A percentile compares a stretch with the other conserved stretches of the same genome.
These are phyloP conservation scores for Eupithecia insigniata DNA, from an alignment of 2,888 invertebrate species.

Conservation along the genomic window DNA sequence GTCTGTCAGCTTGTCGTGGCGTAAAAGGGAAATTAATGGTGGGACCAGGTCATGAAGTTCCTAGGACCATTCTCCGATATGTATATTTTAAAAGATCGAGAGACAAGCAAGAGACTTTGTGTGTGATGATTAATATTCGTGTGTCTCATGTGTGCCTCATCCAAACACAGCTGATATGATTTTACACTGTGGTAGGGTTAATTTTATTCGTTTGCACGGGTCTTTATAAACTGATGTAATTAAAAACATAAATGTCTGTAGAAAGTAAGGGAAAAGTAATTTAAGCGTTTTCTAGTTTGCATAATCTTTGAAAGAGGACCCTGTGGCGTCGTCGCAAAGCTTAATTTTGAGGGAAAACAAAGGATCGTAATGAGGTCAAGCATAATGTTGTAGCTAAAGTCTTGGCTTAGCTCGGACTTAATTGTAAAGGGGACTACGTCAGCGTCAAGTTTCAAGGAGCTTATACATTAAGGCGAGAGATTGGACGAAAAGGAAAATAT, in stretches of 20 bases:
- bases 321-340: slow-evolving; percentile 22
- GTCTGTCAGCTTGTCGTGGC: too few relatives aligned
- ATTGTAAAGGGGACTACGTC: slow-evolving; percentile 15
- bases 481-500: neutral
- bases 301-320: slow-evolving; percentile 42
- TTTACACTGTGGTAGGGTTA: slow-evolving; percentile 47
- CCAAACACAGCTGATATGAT: neutral
- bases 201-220: slow-evolving; percentile 66
- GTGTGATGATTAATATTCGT: neutral
- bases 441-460: neutral
- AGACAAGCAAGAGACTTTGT: too few relatives aligned
- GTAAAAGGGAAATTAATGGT: too few relatives aligned
- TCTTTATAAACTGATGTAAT: slow-evolving; percentile 68
- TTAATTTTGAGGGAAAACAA: slow-evolving; percentile 39
- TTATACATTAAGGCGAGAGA: neutral
- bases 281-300: slow-evolving; percentile 44
- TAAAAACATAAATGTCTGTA: slow-evolving; percentile 56
- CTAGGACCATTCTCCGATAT: too few relatives aligned
- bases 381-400: slow-evolving; percentile 23
- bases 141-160: neutral
- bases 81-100: too few relatives aligned
- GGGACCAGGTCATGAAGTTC: too few relatives aligned
- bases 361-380: slow-evolving; percentile 26
- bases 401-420: slow-evolving; percentile 18
- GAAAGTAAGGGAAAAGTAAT: slow-evolving; percentile 41